Evolutionary conservation across 2,888 invertebrate genomes (phyloP), one percentile per base, ranked within the genome.

Genomic region (Drosophila silvestris): DNA sequence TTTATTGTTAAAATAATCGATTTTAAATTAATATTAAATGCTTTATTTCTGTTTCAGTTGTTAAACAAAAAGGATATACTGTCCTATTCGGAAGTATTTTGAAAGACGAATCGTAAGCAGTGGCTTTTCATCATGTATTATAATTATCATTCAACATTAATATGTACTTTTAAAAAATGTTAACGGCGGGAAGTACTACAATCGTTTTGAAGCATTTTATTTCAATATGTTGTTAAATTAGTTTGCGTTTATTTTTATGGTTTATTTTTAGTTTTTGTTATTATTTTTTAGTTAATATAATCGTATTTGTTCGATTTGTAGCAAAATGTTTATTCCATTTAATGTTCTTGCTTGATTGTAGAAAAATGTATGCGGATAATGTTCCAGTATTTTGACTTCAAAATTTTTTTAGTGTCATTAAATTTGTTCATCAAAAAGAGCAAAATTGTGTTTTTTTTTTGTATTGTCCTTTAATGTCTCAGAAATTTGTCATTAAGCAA

Each of bases 111-210:
- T 81, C 73, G 72, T 77, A 79, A 83, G 81, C 82, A 87, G 79
- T 75, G 64, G 57, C 61, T 70, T 37, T 41, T 59, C 57, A 47
- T 64, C 70, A 26, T 7, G 50, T 76, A 64, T 74, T 78, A 59
- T 67, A 77, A 67, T 75, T 74, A 74, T 68, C 74, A 71, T 75
- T 76, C 66, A 77, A 85, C 60, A 70, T 60, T 58, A 62, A 52
- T 63, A 66, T 57, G 47, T 75, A 59, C 32, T 67, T 60, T 69
- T 67, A 44, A 86, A 84, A 86, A 84, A 86, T 90, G 81, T 81
- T 76, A 91, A 91, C 91, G 91, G 91, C 91, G 91, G 91, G 91
- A 91, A 89, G 83, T 91, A 90, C 91, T 91, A 89, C 82, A 88
- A 86, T 80, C 78, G 63, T 88, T 81, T 81, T 76, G 72, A 81